Evolutionary conservation across 2,888 invertebrate species (phyloP).

Genomic region (Xestia rhomboidea): DNA sequence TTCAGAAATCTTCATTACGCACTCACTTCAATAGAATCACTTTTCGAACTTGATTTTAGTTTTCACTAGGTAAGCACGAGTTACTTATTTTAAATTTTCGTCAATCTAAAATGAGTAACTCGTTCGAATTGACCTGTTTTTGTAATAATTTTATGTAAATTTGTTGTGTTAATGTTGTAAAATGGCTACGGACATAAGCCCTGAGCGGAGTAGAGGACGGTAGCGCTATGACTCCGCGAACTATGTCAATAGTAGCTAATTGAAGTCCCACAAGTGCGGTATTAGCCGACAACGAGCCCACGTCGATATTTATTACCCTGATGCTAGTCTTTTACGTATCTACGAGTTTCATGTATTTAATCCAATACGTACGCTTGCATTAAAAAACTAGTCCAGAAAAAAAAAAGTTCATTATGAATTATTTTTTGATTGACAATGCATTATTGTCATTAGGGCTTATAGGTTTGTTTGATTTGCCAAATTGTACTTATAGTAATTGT

Average conservation of each 20-base stretch:
- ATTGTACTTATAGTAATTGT: background rate
- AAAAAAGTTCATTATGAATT: background rate
- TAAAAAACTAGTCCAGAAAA: background rate
- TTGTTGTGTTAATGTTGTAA: conserved; percentile 14
- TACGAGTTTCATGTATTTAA: conserved; percentile 76
- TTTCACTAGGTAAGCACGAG: background rate
- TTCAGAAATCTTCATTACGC: conserved; percentile 37
- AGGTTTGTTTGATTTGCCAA: background rate
- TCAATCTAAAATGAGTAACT: background rate
- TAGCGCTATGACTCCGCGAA: conserved; percentile 73
- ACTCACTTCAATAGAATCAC: conserved; percentile 27
- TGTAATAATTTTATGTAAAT: background rate
- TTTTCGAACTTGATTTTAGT: conserved; percentile 22
- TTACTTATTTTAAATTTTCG: conserved; percentile 4
- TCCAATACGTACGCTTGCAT: conserved; percentile 69
- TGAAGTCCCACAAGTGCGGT: conserved; percentile 83
- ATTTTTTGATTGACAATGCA: background rate
- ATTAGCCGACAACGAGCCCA: conserved; percentile 76
- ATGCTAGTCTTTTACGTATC: conserved; percentile 66
- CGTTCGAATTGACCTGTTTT: background rate
- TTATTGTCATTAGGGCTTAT: background rate
- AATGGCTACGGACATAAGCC: conserved; percentile 23
- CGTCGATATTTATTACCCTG: conserved; percentile 72
- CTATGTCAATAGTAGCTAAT: conserved; percentile 86
- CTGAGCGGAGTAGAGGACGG: conserved; percentile 66